Conservation (phyloP, 2,113 vertebrate genomes). For the Vicugna pacos region DNA sequence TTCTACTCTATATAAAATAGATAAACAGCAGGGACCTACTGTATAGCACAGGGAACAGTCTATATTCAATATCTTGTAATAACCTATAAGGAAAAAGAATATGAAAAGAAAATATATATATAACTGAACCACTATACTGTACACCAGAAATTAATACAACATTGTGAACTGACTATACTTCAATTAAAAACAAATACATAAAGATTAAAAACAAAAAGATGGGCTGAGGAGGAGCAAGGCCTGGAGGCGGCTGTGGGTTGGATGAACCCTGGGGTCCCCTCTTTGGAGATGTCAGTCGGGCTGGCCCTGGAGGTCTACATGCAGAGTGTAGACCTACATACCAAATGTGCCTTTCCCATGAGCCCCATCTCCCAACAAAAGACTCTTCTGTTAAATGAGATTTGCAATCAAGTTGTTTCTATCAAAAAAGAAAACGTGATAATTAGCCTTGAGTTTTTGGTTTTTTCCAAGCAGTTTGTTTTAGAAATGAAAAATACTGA, state of each 20-base stretch:
- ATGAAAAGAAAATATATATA: no score
- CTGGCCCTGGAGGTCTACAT: not conserved
- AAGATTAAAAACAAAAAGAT: not conserved
- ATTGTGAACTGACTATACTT: no score
- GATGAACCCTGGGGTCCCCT: accelerated
- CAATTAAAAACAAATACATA: no score
- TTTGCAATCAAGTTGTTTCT: not conserved
- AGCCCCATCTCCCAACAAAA: not conserved
- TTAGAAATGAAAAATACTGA: slow-evolving; percentile 52
- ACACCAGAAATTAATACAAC: no score
- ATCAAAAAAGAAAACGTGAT: not conserved
- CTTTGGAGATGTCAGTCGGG: no score
- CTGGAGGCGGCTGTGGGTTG: not conserved
- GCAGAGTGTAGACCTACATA: not conserved
- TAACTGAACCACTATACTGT: no score
- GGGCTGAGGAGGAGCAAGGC: no score
- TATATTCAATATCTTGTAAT: no score
- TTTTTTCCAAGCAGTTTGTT: slow-evolving; percentile 23
- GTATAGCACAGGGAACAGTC: no score
- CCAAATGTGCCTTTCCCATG: not conserved
- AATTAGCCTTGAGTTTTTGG: not conserved
- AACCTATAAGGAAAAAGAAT: no score
- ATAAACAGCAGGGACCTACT: no score
- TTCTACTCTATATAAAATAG: no score
- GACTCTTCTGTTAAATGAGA: not conserved